Evolutionary conservation across 2,888 invertebrate genomes (phyloP).

Genomic region (Epinotia brunnichana): DNA sequence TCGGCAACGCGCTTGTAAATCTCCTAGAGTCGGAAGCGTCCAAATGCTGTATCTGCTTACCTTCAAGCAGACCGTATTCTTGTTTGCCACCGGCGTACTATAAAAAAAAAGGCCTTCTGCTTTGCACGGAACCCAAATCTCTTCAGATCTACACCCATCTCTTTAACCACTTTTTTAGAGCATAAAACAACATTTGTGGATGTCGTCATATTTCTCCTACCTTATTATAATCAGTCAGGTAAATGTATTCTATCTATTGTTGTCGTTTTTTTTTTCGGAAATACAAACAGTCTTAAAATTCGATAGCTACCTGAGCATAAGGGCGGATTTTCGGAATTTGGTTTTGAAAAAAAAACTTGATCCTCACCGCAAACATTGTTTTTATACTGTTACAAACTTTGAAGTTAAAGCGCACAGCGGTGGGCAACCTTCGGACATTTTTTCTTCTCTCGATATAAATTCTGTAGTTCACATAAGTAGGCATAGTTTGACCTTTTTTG

Average conservation of each 20-base stretch:
- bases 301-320: constrained; percentile 79
- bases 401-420: constrained; percentile 56
- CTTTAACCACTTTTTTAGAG: constrained; percentile 51
- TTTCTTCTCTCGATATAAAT: too few relatives aligned
- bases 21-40: too few relatives aligned
- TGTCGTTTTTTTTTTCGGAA: constrained; percentile 70
- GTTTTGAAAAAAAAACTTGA: constrained; percentile 72
- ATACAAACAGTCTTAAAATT: constrained; percentile 79
- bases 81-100: too few relatives aligned
- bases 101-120: neutral
- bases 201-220: constrained; percentile 80
- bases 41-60: too few relatives aligned
- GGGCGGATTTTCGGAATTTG: constrained; percentile 79
- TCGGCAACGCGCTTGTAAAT: too few relatives aligned
- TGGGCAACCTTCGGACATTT: constrained; percentile 52
- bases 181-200: constrained; percentile 72
- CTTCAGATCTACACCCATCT: constrained; percentile 32
- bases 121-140: constrained; percentile 25
- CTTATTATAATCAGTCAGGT: constrained; percentile 82
- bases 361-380: constrained; percentile 83
- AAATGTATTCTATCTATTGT: constrained; percentile 74
- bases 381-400: constrained; percentile 67
- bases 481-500: too few relatives aligned
- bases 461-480: too few relatives aligned
- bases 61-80: too few relatives aligned